Evolutionary conservation across 2,113 vertebrate genomes (phyloP), one percentile per base, ranked within the genome.

Genomic region (Chaetodon auriga): DNA sequence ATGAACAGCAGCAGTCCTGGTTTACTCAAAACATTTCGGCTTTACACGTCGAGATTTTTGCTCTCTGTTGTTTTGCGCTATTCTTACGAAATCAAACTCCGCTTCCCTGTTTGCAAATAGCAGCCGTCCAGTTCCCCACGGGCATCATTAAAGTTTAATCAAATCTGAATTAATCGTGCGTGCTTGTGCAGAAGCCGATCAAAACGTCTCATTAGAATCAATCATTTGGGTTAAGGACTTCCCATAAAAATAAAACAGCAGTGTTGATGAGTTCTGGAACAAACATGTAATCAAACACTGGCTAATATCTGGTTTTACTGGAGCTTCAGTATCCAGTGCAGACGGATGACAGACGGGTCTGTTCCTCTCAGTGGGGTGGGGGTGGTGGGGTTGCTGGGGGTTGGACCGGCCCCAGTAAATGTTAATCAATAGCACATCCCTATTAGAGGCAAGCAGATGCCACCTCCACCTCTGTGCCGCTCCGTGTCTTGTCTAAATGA

Each of bases 391-490:
- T 49, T 70, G 13, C 25, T 30, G 60, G 41, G 57, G 48, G 6
- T 35, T 35, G 84, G 55, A 75, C 69, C n/a, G 6, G 23, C 46
- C 57, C 61, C 53, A 13, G 81, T 79, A 80, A 88, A 87, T 87
- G 90, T 75, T 92, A 85, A 93, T 93, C 90, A 93, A 90, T 82
- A 87, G 83, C 83, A 75, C 70, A 57, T 82, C 82, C 86, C 87
- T 84, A 83, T 90, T 93, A 92, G 82, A 90, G 80, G 60, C 75
- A 11, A 86, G 65, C 83, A 85, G 80, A 87, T 87, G 86, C 74
- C 80, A 80, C 81, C 83, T 88, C 85, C 89, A 84, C 83, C 87
- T 74, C 84, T 43, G 70, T 14, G 82, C 64, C 3, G 70, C 85
- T 81, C 73, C 6, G 25, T 43, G 82, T 83, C 91, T 79, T 63